phyloP scores from a whole-genome alignment of 2,113 vertebrate species.

The Salvelinus namaycush region DNA sequence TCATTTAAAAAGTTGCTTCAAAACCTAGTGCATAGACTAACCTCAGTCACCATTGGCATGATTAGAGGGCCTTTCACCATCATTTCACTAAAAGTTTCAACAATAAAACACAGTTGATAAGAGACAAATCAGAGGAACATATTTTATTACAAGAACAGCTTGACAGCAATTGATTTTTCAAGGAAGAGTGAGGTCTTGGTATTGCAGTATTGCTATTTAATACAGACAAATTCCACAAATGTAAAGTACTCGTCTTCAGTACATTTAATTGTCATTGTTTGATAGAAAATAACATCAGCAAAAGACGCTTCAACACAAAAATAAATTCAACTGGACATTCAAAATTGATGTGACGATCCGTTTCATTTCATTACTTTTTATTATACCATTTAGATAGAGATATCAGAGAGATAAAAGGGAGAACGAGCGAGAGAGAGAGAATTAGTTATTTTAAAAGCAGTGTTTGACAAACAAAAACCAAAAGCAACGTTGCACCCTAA shows the following conservation, averaged over 20 bases:
- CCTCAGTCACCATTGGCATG: too few relatives aligned
- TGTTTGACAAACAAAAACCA: slow-evolving; percentile 23
- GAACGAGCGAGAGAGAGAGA: slow-evolving; percentile 16
- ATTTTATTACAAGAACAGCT: slow-evolving; percentile 73
- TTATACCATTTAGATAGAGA: neutral
- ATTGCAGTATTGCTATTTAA: slow-evolving; percentile 69
- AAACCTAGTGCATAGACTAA: too few relatives aligned
- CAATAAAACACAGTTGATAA: neutral
- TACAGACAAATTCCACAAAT: slow-evolving; percentile 65
- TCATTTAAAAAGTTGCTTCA: too few relatives aligned
- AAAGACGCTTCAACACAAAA: slow-evolving; percentile 22
- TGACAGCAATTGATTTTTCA: slow-evolving; percentile 59
- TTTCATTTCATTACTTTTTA: neutral
- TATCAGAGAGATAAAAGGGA: slow-evolving; percentile 13
- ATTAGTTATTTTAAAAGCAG: slow-evolving; percentile 28
- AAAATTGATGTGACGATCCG: slow-evolving; percentile 14
- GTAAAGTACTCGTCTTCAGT: slow-evolving; percentile 54
- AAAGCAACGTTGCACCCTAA: neutral
- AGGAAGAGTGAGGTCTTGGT: slow-evolving; percentile 57
- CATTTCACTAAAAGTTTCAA: neutral
- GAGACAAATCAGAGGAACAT: slow-evolving; percentile 51
- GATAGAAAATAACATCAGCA: slow-evolving; percentile 45
- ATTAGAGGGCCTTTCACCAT: too few relatives aligned
- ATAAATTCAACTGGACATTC: slow-evolving; percentile 51
- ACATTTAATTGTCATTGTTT: slow-evolving; percentile 49